Base-by-base conservation (phyloP, 2,888 invertebrate genomes). In the Orthosia gothica region DNA sequence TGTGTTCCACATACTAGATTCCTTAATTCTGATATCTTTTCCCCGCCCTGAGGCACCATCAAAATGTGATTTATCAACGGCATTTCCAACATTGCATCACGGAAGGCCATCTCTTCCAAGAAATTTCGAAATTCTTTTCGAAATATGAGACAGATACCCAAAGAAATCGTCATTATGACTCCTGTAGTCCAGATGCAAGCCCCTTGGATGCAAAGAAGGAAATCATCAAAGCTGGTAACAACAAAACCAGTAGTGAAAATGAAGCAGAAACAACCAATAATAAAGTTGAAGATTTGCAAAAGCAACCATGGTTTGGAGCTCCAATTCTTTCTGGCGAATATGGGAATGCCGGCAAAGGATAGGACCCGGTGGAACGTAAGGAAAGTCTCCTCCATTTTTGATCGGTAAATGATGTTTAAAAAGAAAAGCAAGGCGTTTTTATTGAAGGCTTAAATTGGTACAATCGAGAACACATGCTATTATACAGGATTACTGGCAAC, bases 131-230 rank as follows among this genome's bases (percentile, higher is more conserved):
- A 94, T 50, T 94, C 82, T 0, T 87, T 88, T 32, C 94, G 89
- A 75, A 93, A 96, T 69, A 92, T 45, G 23, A 95, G 81, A 32
- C 94, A 95, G 2, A 96, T 86, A 0, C 90, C 91, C 5, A 95
- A 83, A 1, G 94, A 92, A 13, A 95, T 93, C 0, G 93, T 93
- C 93, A 95, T 94, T 3, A 95, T 94, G 0, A 95, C 89, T 3
- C 94, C 95, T 0, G 96, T 96, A 0, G 93, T 92, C 95, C 96
- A 96, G 55, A 96, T 92, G 73, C 95, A 94, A n/a, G 94, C 93
- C 0, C 94, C 94, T 88, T 95, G 92, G n/a, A 96, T 95, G 64
- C 93, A 94, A 2, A 93, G 67, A 0, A 91, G 78, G 0, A 94
- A 79, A 70, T 96, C 87, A 0, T 91, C 89, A 2, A 76, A 80